Percentiles rank a stretch among this genome's conserved stretches.
Conservation (phyloP, 2,888 invertebrate species). For the Eupithecia abbreviata region DNA sequence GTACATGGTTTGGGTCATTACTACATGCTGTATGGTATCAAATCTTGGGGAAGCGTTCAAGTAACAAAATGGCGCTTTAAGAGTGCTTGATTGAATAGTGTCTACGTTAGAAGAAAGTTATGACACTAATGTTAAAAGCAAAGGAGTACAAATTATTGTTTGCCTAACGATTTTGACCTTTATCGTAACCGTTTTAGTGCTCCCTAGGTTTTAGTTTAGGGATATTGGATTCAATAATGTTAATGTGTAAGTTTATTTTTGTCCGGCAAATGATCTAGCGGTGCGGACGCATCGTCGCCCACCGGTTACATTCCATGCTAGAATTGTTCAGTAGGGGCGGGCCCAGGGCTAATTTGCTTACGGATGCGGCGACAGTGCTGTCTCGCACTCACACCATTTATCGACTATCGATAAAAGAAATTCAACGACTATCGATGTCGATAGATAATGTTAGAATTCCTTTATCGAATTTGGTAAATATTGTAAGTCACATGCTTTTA, state of each 20-base stretch:
- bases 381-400: slow-evolving; percentile 32
- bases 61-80: neutral
- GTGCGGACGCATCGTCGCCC: slow-evolving; percentile 34
- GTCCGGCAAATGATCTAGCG: slow-evolving; percentile 26
- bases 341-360: slow-evolving; percentile 41
- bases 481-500: slow-evolving; percentile 46
- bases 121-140: neutral
- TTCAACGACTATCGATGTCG: slow-evolving; percentile 33
- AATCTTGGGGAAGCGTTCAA: neutral
- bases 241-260: slow-evolving; percentile 16
- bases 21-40: slow-evolving; percentile 2
- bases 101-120: slow-evolving; percentile 1
- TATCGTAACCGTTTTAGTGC: neutral
- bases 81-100: neutral
- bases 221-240: slow-evolving; percentile 2
- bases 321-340: slow-evolving; percentile 29
- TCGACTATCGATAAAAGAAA: slow-evolving; percentile 28
- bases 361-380: slow-evolving; percentile 41
- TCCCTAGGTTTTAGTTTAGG: slow-evolving; percentile 5
- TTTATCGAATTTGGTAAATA: slow-evolving; percentile 27
- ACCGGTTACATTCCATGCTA: slow-evolving; percentile 47
- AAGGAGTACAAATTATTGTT: neutral
- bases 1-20: neutral
- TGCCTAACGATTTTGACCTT: slow-evolving; percentile 5
- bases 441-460: slow-evolving; percentile 18